Conservation (phyloP, 2,113 vertebrate genomes). For the Pheucticus melanocephalus region DNA sequence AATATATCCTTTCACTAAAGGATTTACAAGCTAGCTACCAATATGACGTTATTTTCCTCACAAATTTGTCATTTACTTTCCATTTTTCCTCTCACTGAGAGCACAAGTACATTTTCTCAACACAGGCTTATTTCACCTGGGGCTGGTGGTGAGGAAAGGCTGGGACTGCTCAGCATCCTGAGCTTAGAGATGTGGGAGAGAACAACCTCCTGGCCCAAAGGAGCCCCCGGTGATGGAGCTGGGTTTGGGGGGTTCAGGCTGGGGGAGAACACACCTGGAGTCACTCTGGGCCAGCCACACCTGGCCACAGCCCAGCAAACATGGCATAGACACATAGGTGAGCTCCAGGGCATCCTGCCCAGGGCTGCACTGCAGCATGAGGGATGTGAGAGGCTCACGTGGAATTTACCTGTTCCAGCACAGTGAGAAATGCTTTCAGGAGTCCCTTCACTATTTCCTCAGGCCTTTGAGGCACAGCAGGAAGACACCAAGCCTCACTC, state of each 20-base stretch:
- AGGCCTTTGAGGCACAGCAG: background rate
- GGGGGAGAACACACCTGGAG: background rate
- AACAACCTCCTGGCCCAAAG: fast-evolving
- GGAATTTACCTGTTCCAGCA: background rate
- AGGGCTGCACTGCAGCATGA: background rate
- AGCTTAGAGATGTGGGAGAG: background rate
- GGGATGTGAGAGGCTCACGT: fast-evolving
- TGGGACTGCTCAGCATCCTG: background rate
- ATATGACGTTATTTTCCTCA: background rate
- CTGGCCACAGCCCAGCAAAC: fast-evolving
- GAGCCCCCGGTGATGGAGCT: fast-evolving
- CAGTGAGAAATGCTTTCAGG: background rate
- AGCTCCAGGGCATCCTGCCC: background rate
- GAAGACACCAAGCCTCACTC: background rate
- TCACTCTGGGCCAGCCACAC: background rate
- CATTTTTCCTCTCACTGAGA: background rate
- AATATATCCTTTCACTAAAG: background rate
- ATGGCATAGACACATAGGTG: fast-evolving
- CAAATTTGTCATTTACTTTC: background rate
- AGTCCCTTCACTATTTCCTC: background rate
- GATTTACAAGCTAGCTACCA: background rate
- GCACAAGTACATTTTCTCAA: background rate
- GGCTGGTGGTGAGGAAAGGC: background rate
- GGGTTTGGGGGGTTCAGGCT: background rate
- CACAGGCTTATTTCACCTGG: background rate